Conservation (phyloP, 2,113 vertebrate species). For the Oncorhynchus clarkii region DNA sequence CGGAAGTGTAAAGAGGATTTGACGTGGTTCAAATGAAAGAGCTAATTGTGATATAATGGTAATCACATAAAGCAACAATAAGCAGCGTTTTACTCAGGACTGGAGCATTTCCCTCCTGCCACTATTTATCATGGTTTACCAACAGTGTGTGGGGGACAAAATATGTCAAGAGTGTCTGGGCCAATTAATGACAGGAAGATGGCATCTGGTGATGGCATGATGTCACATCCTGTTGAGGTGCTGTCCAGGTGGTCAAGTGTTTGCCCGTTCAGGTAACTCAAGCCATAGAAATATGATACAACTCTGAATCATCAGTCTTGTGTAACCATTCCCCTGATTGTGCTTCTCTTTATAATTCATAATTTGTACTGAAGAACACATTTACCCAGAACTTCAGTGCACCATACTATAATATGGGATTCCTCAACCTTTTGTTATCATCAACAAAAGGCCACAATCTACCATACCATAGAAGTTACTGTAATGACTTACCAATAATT, state of each 20-base stretch:
- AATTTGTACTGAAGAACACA: not conserved
- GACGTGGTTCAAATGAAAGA: constrained; percentile 54
- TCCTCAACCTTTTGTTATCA: not conserved
- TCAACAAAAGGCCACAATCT: not conserved
- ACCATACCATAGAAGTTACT: not conserved
- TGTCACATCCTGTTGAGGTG: constrained; percentile 61
- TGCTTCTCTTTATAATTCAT: not conserved
- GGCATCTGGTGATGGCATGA: constrained; percentile 43
- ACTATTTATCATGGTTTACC: not conserved
- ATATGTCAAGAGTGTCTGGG: constrained; percentile 28
- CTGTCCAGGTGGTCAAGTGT: constrained; percentile 62
- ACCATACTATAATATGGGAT: not conserved
- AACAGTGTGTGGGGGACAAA: constrained; percentile 36
- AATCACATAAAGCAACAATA: constrained; percentile 56
- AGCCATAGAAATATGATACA: not conserved
- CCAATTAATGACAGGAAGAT: constrained; percentile 67
- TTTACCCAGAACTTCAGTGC: not conserved
- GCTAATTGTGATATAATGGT: constrained; percentile 46
- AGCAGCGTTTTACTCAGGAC: constrained; percentile 52
- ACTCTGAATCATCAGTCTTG: constrained; percentile 8
- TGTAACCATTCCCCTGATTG: constrained; percentile 19
- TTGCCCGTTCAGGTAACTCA: not conserved
- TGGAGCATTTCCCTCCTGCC: constrained; percentile 55
- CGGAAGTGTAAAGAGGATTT: constrained; percentile 67
- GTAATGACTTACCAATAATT: not conserved